Conservation (phyloP, 2,797 vertebrate species). For the Babyrousa celebensis region DNA sequence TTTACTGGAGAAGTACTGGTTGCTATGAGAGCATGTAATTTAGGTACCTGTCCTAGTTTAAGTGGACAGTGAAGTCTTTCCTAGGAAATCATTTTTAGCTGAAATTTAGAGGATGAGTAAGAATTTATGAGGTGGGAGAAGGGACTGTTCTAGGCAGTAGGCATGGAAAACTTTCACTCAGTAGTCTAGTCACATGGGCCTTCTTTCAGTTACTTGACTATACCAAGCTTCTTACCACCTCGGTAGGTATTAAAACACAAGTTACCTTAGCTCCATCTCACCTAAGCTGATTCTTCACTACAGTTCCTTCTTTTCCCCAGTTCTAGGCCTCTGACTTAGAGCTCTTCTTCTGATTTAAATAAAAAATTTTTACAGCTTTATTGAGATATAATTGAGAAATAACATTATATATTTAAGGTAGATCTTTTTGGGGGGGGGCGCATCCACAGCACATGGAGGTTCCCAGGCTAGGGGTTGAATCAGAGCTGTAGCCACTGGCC, state of each 20-base stretch:
- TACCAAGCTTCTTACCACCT: neutral
- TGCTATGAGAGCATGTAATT: slow-evolving; percentile 15
- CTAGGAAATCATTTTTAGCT: neutral
- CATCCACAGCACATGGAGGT: too few species aligned
- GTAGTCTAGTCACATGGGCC: neutral
- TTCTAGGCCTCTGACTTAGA: neutral
- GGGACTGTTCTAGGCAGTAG: neutral
- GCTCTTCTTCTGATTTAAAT: slow-evolving; percentile 30
- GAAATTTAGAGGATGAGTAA: slow-evolving; percentile 52
- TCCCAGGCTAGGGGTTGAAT: too few species aligned
- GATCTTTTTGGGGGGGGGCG: too few species aligned
- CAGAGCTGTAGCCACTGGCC: too few species aligned
- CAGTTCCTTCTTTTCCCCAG: neutral
- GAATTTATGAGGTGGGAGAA: neutral
- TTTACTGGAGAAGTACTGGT: slow-evolving; percentile 40
- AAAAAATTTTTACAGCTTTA: neutral
- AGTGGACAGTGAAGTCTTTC: slow-evolving; percentile 41
- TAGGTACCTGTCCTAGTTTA: slow-evolving; percentile 28
- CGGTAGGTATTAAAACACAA: neutral
- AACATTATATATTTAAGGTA: neutral
- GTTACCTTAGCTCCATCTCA: neutral
- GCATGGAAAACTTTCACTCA: neutral
- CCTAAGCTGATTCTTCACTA: neutral
- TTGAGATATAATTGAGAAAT: slow-evolving; percentile 1
- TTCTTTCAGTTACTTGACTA: neutral